These are phyloP conservation scores for Tridacna crocea DNA, from an alignment of 2,888 invertebrate genomes.

Conservation along the genomic window DNA sequence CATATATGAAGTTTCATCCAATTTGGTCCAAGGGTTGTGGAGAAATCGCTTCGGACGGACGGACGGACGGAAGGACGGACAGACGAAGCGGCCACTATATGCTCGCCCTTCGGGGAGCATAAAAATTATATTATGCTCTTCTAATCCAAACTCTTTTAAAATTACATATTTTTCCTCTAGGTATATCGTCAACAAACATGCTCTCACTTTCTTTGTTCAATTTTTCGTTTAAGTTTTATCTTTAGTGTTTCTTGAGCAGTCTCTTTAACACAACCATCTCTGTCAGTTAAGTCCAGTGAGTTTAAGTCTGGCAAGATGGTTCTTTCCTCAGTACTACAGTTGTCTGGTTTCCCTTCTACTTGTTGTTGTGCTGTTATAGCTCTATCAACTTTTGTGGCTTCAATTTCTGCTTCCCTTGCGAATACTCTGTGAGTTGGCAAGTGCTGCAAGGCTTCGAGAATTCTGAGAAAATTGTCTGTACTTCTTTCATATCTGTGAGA, in stretches of 20 bases:
- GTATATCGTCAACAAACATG: too few relatives aligned
- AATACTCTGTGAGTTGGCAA: neutral
- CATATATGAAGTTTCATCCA: too few relatives aligned
- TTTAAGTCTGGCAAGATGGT: neutral
- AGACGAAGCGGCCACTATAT: too few relatives aligned
- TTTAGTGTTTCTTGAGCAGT: neutral
- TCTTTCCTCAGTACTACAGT: neutral
- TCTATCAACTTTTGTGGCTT: neutral
- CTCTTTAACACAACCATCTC: conserved; percentile 3
- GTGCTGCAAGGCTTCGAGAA: neutral
- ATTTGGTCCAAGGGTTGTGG: too few relatives aligned
- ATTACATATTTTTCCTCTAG: too few relatives aligned
- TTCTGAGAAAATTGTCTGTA: neutral
- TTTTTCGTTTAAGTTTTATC: neutral
- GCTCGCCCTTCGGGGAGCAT: too few relatives aligned
- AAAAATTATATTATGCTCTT: too few relatives aligned
- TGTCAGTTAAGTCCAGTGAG: neutral
- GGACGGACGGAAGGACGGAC: too few relatives aligned
- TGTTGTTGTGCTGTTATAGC: neutral
- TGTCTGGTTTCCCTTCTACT: neutral
- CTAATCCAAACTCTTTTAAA: too few relatives aligned
- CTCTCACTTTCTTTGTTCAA: neutral
- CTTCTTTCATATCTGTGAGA: neutral
- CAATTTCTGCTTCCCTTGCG: neutral
- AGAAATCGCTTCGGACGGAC: too few relatives aligned